Evolutionary conservation across 2,797 vertebrate genomes (phyloP), one percentile per base, ranked within the genome.

Genomic region (Adelosebastes latens): DNA sequence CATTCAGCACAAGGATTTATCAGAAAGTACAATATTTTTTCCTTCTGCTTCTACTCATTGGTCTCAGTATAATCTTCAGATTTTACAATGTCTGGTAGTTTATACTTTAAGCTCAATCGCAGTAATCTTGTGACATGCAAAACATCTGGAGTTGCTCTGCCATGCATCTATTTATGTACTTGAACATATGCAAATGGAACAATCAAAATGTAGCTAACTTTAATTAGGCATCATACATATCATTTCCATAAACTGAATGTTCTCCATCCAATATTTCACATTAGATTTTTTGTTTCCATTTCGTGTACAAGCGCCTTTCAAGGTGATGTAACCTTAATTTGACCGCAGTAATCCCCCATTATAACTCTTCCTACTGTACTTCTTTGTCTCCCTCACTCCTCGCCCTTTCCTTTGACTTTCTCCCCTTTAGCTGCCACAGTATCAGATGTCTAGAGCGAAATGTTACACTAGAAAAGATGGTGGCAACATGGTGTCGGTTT

Each of bases 381-480:
- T 67, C 24, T 69, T 55, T 61, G 53, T 39, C 72, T 72, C 55
- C 27, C 46, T 79, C 60, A 72, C 49, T 60, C 73, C 14, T 79
- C 2, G 1, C n/a, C 55, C 24, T 75, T 74, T 78, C 29, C 71
- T 39, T 80, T 73, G 13, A 36, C 60, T 8, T 34, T 64, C 59
- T 63, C 34, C 22, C 1, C 63, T 34, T 80, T 66, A 34, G 39
- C 77, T 68, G 64, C 31, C 39, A 72, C 39, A 16, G 76, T 75
- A 75, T 89, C 73, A 73, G 18, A 76, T 87, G 60, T 84, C 83
- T 63, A 20, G 14, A 58, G 73, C 60, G 75, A 88, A 88, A 88
- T 42, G n/a, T 72, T 79, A 89, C 52, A 63, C 85, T 46, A n/a
- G 64, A 69, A 59, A 73, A 85, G 70, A 83, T 4, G 2, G 16